Evolutionary conservation across 2,797 vertebrate species (phyloP).

Genomic region (Sciurus vulgaris): DNA sequence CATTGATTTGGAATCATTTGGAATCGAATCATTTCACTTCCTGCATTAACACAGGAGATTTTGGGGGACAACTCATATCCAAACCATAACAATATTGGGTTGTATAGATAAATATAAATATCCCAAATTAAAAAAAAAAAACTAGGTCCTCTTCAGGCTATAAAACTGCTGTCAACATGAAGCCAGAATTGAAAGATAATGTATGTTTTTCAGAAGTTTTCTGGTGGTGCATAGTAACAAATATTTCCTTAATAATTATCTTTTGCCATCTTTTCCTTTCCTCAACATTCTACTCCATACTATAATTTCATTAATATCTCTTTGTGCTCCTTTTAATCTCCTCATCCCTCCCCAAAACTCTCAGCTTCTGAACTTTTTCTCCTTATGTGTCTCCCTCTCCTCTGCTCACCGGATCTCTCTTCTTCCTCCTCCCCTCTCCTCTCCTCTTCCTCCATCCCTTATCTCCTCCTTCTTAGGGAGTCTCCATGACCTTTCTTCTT

Average conservation of each 20-base stretch:
- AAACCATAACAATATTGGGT: too few relatives aligned
- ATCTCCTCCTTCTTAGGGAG: not conserved
- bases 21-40: too few relatives aligned
- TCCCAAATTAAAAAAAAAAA: not conserved
- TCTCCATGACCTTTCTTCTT: not conserved
- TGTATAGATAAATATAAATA: constrained; percentile 7
- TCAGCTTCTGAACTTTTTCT: not conserved
- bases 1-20: too few relatives aligned
- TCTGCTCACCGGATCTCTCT: too few relatives aligned
- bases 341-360: not conserved
- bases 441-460: not conserved
- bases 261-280: not conserved
- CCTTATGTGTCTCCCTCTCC: fast-evolving
- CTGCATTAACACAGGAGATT: too few relatives aligned
- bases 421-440: fast-evolving
- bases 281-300: not conserved
- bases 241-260: not conserved
- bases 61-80: too few relatives aligned
- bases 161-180: not conserved
- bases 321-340: not conserved
- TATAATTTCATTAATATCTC: not conserved
- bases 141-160: not conserved
- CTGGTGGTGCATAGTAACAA: not conserved
- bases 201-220: not conserved
- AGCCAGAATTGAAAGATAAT: not conserved